Evolutionary conservation across 2,113 vertebrate species (phyloP).

Genomic region (Pogona vitticeps): DNA sequence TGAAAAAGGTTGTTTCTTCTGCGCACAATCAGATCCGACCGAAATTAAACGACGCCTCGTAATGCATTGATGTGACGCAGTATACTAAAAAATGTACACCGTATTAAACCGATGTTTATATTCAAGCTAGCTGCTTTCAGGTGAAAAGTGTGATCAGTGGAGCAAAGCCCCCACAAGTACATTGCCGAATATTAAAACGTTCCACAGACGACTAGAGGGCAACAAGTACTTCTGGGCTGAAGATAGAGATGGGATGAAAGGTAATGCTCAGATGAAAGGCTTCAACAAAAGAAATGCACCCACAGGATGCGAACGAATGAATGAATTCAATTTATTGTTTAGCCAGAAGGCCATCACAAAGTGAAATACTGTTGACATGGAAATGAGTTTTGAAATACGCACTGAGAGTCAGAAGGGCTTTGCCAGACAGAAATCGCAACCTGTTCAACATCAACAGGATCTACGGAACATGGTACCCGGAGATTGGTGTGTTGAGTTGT

Average conservation of each 20-base stretch:
- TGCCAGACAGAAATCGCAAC: conserved; percentile 49
- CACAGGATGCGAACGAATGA: conserved; percentile 3
- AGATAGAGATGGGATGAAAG: conserved; percentile 62
- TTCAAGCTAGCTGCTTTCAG: conserved; percentile 76
- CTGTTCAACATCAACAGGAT: conserved; percentile 44
- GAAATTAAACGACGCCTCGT: conserved; percentile 78
- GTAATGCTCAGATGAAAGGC: conserved; percentile 50
- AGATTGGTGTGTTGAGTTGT: conserved; percentile 13
- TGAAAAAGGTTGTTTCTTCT: conserved; percentile 62
- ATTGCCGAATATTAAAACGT: conserved; percentile 76
- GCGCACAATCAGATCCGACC: conserved; percentile 74
- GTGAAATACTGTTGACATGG: conserved; percentile 59
- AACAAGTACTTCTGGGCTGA: conserved; percentile 54
- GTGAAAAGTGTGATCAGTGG: conserved; percentile 69
- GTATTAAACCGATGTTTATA: conserved; percentile 83
- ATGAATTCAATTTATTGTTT: conserved; percentile 13
- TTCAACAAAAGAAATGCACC: conserved; percentile 59
- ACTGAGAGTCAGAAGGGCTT: conserved; percentile 43
- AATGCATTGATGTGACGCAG: conserved; percentile 75
- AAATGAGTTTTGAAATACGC: conserved; percentile 67
- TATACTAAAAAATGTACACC: conserved; percentile 75
- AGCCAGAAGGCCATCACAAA: conserved; percentile 38
- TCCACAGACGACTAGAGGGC: conserved; percentile 59
- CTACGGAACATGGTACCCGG: conserved; percentile 20
- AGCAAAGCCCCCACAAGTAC: conserved; percentile 66